Conservation (phyloP, 2,888 invertebrate species). For the Carpatolechia fugitivella region DNA sequence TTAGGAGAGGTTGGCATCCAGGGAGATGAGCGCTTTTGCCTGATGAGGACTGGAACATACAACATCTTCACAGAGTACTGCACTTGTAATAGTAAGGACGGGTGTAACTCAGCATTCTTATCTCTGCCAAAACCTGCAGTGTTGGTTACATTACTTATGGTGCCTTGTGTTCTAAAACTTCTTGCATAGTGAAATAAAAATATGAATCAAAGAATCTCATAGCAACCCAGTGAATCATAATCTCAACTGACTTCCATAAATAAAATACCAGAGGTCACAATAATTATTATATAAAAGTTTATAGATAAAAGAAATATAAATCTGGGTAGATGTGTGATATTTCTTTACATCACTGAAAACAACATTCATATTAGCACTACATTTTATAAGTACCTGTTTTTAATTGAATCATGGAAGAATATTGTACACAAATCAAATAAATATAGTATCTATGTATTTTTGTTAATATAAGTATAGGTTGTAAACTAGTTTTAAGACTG, state of each 20-base stretch:
- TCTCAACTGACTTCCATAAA: too few species aligned
- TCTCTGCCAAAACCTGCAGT: slow-evolving; percentile 50
- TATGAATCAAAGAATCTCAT: background rate
- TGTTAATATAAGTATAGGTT: background rate
- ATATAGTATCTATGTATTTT: too few species aligned
- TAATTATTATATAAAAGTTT: too few species aligned
- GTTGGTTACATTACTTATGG: slow-evolving; percentile 24
- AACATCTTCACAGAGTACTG: slow-evolving; percentile 97
- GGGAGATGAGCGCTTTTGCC: slow-evolving; percentile 93
- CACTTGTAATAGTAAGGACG: slow-evolving; percentile 95
- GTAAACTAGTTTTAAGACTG: slow-evolving; percentile 9
- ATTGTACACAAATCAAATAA: too few species aligned
- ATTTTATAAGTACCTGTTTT: too few species aligned
- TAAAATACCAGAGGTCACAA: too few species aligned
- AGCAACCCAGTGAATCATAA: too few species aligned
- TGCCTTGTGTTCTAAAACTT: slow-evolving; percentile 17
- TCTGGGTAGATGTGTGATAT: too few species aligned
- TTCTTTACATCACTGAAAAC: too few species aligned
- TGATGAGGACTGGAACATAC: slow-evolving; percentile 94
- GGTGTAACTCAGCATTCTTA: slow-evolving; percentile 85
- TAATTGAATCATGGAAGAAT: too few species aligned
- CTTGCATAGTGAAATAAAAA: slow-evolving; percentile 1
- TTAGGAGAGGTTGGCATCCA: slow-evolving; percentile 94
- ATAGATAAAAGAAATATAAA: too few species aligned
- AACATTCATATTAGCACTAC: too few species aligned